Conservation (phyloP, 2,888 invertebrate genomes). For the Ellobium chinense region DNA sequence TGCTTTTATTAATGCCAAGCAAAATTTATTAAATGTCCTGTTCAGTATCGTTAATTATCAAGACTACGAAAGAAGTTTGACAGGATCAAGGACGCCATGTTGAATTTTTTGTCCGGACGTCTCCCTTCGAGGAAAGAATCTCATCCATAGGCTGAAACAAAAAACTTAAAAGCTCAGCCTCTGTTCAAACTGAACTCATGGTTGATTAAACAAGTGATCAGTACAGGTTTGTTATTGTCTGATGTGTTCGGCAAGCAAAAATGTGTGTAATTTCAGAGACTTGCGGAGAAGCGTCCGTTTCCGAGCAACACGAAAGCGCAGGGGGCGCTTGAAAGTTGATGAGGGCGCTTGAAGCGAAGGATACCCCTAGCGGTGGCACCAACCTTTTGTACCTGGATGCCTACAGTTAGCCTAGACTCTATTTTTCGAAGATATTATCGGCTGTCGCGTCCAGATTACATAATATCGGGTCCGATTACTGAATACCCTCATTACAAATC, state of each 20-base stretch:
- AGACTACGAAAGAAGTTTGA: background rate
- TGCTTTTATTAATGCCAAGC: too few species aligned
- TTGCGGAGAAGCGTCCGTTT: slow-evolving; percentile 21
- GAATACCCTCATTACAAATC: too few species aligned
- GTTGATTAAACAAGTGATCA: background rate
- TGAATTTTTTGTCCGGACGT: slow-evolving; percentile 33
- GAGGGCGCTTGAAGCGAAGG: slow-evolving; percentile 60
- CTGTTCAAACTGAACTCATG: background rate
- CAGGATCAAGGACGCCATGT: slow-evolving; percentile 31
- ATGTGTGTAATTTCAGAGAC: background rate
- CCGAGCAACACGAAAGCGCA: slow-evolving; percentile 46
- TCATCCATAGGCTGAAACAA: background rate
- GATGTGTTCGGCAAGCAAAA: background rate
- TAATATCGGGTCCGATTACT: too few species aligned
- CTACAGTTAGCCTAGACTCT: too few species aligned
- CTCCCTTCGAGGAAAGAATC: background rate
- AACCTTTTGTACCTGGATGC: background rate
- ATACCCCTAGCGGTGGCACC: slow-evolving; percentile 51
- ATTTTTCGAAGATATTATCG: too few species aligned
- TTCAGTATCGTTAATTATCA: too few species aligned
- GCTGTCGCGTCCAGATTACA: too few species aligned
- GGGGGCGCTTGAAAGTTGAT: slow-evolving; percentile 62
- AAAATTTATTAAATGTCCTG: too few species aligned
- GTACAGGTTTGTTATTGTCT: background rate
- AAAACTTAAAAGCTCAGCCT: too few species aligned